Conservation (phyloP, 2,888 invertebrate genomes). For the Mesoligia furuncula region DNA sequence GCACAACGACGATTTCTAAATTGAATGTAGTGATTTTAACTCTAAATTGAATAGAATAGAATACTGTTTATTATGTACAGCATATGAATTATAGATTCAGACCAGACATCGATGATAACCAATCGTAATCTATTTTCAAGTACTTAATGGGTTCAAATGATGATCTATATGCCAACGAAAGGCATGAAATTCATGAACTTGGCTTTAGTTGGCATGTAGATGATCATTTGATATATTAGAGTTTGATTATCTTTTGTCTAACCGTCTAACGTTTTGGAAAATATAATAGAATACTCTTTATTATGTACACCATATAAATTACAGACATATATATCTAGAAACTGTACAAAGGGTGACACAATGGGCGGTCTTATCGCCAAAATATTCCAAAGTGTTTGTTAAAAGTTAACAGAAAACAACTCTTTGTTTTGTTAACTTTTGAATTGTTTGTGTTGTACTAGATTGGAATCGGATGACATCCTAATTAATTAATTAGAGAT, state of each 20-base stretch:
- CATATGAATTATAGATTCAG: not conserved
- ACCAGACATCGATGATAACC: not conserved
- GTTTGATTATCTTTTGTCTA: not conserved
- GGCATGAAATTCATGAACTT: too few relatives aligned
- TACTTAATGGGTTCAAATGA: not conserved
- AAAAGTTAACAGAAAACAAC: not conserved
- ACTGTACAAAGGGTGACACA: too few relatives aligned
- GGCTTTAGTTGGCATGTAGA: too few relatives aligned
- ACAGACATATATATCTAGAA: too few relatives aligned
- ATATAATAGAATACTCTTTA: too few relatives aligned
- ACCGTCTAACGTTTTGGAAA: not conserved
- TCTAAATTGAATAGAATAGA: not conserved
- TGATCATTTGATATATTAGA: not conserved
- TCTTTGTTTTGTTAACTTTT: too few relatives aligned
- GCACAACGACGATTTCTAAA: not conserved
- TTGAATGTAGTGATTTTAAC: not conserved
- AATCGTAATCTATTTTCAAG: not conserved
- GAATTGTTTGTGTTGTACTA: slow-evolving; percentile 20
- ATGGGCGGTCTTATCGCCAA: too few relatives aligned
- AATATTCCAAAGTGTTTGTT: not conserved
- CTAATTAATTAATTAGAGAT: slow-evolving; percentile 28
- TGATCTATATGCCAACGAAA: not conserved
- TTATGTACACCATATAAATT: too few relatives aligned
- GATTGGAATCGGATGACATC: slow-evolving; percentile 26
- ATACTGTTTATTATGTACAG: too few relatives aligned